Conservation (phyloP, 2,888 invertebrate species). For the Eristalinus sepulchralis region DNA sequence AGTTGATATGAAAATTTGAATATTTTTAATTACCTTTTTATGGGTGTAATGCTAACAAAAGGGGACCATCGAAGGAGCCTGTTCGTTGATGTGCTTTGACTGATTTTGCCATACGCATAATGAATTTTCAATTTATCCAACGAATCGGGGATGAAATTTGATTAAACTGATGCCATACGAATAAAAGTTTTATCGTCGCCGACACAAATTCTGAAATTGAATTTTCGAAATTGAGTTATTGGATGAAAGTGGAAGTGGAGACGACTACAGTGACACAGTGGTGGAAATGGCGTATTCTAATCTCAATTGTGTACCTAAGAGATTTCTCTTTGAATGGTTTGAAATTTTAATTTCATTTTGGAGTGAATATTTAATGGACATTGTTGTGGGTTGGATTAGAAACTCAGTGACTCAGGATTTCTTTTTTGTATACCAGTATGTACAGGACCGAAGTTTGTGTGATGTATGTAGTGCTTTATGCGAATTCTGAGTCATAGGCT, state of each 20-base stretch:
- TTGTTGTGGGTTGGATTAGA: constrained; percentile 1
- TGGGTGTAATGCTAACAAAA: constrained; percentile 15
- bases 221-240: constrained; percentile 20
- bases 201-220: constrained; percentile 11
- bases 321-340: constrained; percentile 20
- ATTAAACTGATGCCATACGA: constrained; percentile 22
- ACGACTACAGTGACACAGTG: neutral
- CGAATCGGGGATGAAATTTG: constrained; percentile 6
- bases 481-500: neutral
- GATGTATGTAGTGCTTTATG: neutral
- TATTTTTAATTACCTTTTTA: constrained; percentile 30
- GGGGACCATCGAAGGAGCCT: neutral
- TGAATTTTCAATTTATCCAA: constrained; percentile 15
- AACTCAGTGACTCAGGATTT: neutral
- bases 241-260: neutral
- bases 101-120: constrained; percentile 12
- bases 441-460: neutral
- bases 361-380: constrained; percentile 24
- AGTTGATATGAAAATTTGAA: constrained; percentile 14
- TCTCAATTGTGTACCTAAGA: constrained; percentile 11
- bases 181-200: constrained; percentile 14
- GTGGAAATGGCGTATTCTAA: neutral
- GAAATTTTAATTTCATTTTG: constrained; percentile 19
- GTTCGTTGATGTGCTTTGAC: constrained; percentile 3
- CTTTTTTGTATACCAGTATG: neutral